Base-by-base conservation (phyloP, 2,113 vertebrate species). In the Pluvianellus socialis region DNA sequence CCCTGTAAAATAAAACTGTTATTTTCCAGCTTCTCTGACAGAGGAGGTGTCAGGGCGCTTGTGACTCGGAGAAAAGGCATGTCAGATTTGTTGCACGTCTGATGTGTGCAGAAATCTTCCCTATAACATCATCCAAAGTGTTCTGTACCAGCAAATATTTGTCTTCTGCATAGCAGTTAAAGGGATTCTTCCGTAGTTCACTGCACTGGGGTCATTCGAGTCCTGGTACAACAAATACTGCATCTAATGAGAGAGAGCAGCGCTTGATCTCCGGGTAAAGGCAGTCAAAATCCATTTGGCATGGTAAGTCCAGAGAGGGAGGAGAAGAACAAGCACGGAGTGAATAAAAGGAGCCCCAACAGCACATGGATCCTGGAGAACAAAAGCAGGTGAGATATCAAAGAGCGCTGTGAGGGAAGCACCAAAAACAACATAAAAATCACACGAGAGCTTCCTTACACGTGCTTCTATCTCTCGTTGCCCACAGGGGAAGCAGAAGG, bases 131-230 rank as follows among this genome's bases (percentile, higher is more conserved):
- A 90, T 13, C 86, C 52, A 72, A 52, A 91, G 12, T 65, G 18
- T 63, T 97, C 79, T 53, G 49, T 68, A 79, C 62, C 49, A 68
- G 92, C 92, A 95, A 94, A 91, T 95, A 92, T 96, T 95, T 94
- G 80, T 47, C 89, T 91, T 95, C 80, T 76, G 80, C 70, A 70
- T 53, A 90, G 77, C 62, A 86, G 62, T 47, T 70, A 90, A 89
- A 95, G 42, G 73, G 38, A 62, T 95, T 95, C 58, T 96, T 87
- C 85, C 1, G 1, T 67, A 82, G 32, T 28, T 83, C 73, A 58
- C 70, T 53, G 56, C 7, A 7, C 73, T 38, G 73, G 58, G 92
- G 92, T 95, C 94, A 73, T 82, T 95, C 1, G 0, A 87, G 94
- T 94, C 70, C 80, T 42, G n/a, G 77, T 95, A 89, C 86, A 94